Evolutionary conservation across 2,888 invertebrate species (phyloP).

Genomic region (Invenusta paracnida): DNA sequence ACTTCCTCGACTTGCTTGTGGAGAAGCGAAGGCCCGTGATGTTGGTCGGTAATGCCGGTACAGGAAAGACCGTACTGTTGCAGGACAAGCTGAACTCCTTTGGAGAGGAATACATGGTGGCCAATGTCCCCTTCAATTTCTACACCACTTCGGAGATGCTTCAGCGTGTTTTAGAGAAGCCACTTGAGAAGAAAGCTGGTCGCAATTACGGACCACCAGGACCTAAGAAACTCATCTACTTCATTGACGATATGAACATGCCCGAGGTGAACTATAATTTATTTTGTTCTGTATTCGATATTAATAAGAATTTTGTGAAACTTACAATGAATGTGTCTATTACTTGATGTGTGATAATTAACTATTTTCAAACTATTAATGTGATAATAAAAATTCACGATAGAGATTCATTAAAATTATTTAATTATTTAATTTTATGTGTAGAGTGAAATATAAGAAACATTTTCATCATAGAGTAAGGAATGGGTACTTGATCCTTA

Average conservation of each 20-base stretch:
- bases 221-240: slow-evolving; percentile 84
- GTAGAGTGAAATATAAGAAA: too few species aligned
- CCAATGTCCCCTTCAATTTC: slow-evolving; percentile 90
- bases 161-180: slow-evolving; percentile 79
- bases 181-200: slow-evolving; percentile 90
- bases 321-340: too few species aligned
- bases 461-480: too few species aligned
- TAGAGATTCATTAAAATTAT: too few species aligned
- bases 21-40: slow-evolving; percentile 82
- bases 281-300: too few species aligned
- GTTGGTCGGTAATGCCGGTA: slow-evolving; percentile 86
- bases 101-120: slow-evolving; percentile 75
- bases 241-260: slow-evolving; percentile 96
- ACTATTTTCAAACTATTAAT: too few species aligned
- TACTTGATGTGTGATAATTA: too few species aligned
- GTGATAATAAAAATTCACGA: too few species aligned
- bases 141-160: slow-evolving; percentile 75
- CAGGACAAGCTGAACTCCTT: slow-evolving; percentile 74
- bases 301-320: too few species aligned
- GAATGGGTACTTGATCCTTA: too few species aligned
- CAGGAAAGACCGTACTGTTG: slow-evolving; percentile 88
- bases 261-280: slow-evolving; percentile 70
- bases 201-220: slow-evolving; percentile 91
- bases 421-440: too few species aligned
- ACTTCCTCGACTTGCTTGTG: slow-evolving; percentile 82